Base-by-base conservation (phyloP, 1,140 invertebrate genomes). In the Laupala kohalensis region DNA sequence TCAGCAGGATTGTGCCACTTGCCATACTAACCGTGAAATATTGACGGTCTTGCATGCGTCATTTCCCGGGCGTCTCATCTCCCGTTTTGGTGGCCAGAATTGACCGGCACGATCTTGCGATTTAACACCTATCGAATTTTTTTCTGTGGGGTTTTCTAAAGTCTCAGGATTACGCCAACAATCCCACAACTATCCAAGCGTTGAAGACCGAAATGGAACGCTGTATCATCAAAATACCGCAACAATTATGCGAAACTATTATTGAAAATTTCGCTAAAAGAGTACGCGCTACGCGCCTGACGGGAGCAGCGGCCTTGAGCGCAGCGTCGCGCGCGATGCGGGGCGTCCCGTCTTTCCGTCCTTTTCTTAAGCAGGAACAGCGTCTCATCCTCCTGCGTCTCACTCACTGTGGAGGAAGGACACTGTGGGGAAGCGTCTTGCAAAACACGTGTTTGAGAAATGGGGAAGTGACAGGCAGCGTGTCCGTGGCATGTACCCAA, bases 231-330 rank as follows among this genome's bases (percentile, higher is more conserved):
- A 62, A 76, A 75, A 75, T 75, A 74, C 72, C 74, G 73, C 75
- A 70, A 73, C 69, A 76, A 69, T 74, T 75, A 73, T 75, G 70
- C 75, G 65, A 64, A 74, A 74, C 3, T 29, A 30, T 70, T 27
- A 71, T 73, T 71, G 30, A 37, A 37, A 37, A 37, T 37, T 37
- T 37, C 30, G 30, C 5, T 26, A 69, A 69, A 69, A 88, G 86
- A 74, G 83, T 86, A n/a, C n/a, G n/a, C n/a, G n/a, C n/a, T n/a
- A n/a, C n/a, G n/a, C n/a, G n/a, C n/a, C n/a, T n/a, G n/a, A n/a
- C n/a, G n/a, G n/a, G n/a, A n/a, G n/a, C n/a, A n/a, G n/a, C n/a
- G n/a, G n/a, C n/a, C n/a, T n/a, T n/a, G n/a, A n/a, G n/a, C n/a
- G n/a, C n/a, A n/a, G n/a, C n/a, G n/a, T n/a, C n/a, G n/a, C n/a